A percentile compares a stretch with the other conserved stretches of the same genome.
These are phyloP conservation scores for Acromyrmex heyeri DNA, from an alignment of 1,140 invertebrate species.

Conservation along the genomic window DNA sequence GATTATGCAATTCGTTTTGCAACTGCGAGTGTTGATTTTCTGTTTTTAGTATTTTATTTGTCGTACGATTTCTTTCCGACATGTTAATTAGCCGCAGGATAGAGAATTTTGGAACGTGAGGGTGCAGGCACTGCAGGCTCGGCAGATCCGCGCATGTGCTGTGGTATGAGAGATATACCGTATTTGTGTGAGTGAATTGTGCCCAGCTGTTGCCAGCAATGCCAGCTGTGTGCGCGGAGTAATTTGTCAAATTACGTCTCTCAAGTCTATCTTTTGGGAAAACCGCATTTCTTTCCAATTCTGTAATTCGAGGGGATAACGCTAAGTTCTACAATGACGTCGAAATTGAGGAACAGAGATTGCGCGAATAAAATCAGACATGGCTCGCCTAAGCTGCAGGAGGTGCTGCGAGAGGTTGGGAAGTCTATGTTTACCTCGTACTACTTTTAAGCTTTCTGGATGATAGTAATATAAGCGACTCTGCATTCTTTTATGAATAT, in stretches of 20 bases:
- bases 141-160: no score
- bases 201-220: no score
- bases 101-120: neutral
- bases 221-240: no score
- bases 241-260: neutral
- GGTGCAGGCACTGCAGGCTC: no score
- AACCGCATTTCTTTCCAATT: neutral
- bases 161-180: no score
- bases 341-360: constrained; percentile 79
- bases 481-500: neutral
- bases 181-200: no score
- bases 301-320: constrained; percentile 64
- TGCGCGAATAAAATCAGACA: constrained; percentile 80
- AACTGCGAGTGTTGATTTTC: neutral
- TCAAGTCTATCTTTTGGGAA: neutral
- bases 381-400: constrained; percentile 83
- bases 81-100: neutral
- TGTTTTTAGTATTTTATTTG: neutral
- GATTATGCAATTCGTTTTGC: neutral
- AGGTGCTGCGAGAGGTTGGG: constrained; percentile 84
- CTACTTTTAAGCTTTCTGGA: constrained; percentile 23
- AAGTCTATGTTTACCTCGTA: constrained; percentile 7
- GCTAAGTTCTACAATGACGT: constrained; percentile 71
- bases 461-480: neutral
- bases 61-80: neutral